Percentiles rank a stretch among this genome's conserved stretches.
Evolutionary conservation across 1,140 invertebrate species (phyloP).

Genomic region (Drosophila persimilis): DNA sequence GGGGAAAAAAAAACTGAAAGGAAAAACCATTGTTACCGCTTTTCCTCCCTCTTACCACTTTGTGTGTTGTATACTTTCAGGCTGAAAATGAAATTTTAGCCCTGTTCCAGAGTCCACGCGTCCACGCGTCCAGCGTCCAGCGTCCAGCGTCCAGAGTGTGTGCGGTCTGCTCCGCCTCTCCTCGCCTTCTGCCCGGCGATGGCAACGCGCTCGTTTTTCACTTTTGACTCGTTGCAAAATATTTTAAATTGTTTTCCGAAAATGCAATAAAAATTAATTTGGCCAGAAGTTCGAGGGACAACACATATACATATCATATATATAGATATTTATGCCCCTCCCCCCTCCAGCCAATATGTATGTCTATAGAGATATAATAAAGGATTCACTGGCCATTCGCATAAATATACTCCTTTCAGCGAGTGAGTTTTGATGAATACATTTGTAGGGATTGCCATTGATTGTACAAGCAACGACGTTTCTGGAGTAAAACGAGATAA

Average conservation of each 20-base stretch:
- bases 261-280: constrained; percentile 4
- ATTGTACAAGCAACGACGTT: too few relatives aligned
- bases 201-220: constrained; percentile 4
- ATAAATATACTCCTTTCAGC: too few relatives aligned
- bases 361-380: too few relatives aligned
- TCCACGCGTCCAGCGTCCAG: background rate
- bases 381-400: too few relatives aligned
- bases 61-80: too few relatives aligned
- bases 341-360: too few relatives aligned
- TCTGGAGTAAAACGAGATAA: background rate
- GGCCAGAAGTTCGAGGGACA: background rate
- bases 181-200: background rate
- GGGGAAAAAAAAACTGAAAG: too few relatives aligned
- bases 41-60: too few relatives aligned
- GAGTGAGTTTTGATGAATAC: too few relatives aligned
- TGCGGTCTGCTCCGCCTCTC: background rate
- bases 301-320: too few relatives aligned
- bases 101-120: background rate
- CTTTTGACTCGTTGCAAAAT: constrained; percentile 7
- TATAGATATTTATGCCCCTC: too few relatives aligned
- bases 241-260: constrained; percentile 11
- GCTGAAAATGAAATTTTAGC: constrained; percentile 23
- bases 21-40: constrained; percentile 13
- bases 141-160: background rate
- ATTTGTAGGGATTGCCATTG: too few relatives aligned